Base-by-base conservation (phyloP, 2,113 vertebrate species). In the Lamprotornis superbus region DNA sequence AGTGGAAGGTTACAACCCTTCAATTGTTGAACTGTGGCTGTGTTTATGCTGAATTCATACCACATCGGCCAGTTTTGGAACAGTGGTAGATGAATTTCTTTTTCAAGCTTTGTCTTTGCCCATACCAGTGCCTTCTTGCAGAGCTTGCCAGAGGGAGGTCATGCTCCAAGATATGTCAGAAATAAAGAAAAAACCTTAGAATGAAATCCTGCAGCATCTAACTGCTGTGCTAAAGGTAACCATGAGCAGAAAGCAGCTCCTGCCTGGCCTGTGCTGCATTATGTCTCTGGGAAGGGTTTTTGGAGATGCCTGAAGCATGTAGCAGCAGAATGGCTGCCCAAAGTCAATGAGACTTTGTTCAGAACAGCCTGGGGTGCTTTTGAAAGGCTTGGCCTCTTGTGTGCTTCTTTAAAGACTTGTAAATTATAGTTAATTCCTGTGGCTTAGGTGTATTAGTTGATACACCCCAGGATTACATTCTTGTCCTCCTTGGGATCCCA, bases 381-480 rank as follows among this genome's bases (percentile, higher is more conserved):
- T 92, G 46, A 70, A 74, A 93, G 74, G 59, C 60, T 81, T 71
- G 33, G 75, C 19, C 60, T 90, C 59, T 28, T 71, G 44, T 70
- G 46, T 6, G 2, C 42, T 60, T 52, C 56, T 90, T 94, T 93
- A 81, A 92, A 90, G 92, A 67, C 56, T 81, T 83, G 78, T 74
- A 92, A 93, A 92, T 94, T 67, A 78, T 73, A 90, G 42, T 83
- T 92, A 93, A 96, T 89, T 93, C 93, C 79, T 65, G 37, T 0
- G 4, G 44, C 0, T 95, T 90, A 92, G 42, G 55, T 63, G 42
- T 70, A 83, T 90, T 69, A 80, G 27, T 42, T 9, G 37, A 20
- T 24, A 57, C 47, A 92, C 30, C 55, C 46, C 73, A 55, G 78
- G 56, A 82, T 74, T 91, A 63, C 82, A 85, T 87, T 91, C 74